These are phyloP conservation scores for Channallabes apus DNA, from an alignment of 2,797 vertebrate species.

Conservation along the genomic window DNA sequence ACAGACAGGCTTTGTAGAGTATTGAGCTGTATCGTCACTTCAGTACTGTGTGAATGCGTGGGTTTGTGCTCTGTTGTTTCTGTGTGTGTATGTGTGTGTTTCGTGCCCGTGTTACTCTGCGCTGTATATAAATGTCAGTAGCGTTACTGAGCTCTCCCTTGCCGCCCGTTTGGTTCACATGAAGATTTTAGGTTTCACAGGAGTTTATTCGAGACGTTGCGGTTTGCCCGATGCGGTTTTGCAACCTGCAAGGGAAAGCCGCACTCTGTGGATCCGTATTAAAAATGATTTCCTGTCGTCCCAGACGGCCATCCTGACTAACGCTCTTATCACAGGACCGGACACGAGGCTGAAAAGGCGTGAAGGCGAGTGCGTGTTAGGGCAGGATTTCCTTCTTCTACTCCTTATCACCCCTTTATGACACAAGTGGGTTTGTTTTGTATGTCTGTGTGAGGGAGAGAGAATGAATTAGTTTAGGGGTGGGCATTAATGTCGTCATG, in stretches of 20 bases:
- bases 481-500: background rate
- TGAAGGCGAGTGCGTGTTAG: slow-evolving; percentile 6
- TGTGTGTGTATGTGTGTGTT: background rate
- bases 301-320: background rate
- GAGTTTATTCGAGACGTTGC: background rate
- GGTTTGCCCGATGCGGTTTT: background rate
- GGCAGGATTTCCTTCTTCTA: slow-evolving; percentile 25
- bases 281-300: background rate
- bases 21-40: background rate
- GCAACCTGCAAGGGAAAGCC: background rate
- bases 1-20: background rate
- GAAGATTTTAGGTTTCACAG: background rate
- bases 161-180: background rate
- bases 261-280: background rate
- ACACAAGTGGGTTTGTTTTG: background rate
- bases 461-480: background rate
- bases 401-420: background rate
- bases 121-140: background rate
- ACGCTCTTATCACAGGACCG: background rate
- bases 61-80: background rate
- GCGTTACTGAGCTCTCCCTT: background rate
- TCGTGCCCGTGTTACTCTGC: background rate
- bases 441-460: background rate
- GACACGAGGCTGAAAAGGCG: background rate
- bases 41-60: slow-evolving; percentile 3